Evolutionary conservation across 2,797 vertebrate genomes (phyloP).

Genomic region (Enteromius mattozi): DNA sequence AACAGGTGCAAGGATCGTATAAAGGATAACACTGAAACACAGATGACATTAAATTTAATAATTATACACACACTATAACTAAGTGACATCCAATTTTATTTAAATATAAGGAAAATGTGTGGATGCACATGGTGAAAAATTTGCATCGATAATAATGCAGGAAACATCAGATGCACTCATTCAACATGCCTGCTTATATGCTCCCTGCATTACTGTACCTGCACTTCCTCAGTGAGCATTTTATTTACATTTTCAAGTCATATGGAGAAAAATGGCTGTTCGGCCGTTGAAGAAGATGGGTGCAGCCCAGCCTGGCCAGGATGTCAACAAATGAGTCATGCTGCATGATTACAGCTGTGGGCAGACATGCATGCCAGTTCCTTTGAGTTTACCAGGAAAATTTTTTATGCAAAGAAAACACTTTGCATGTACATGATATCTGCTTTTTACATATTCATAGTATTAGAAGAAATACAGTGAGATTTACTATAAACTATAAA

Average conservation of each 20-base stretch:
- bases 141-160: neutral
- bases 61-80: neutral
- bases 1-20: neutral
- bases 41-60: too few relatives aligned
- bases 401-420: neutral
- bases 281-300: neutral
- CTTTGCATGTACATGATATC: neutral
- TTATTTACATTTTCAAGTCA: neutral
- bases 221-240: neutral
- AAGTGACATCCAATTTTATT: neutral
- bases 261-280: neutral
- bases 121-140: constrained; percentile 20
- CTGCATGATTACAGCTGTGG: neutral
- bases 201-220: neutral
- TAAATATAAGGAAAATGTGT: constrained; percentile 18
- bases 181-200: neutral
- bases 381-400: neutral
- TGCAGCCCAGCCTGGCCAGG: neutral
- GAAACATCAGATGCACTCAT: neutral
- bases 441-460: neutral
- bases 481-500: neutral
- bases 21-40: neutral
- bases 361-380: neutral
- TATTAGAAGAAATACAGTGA: neutral
- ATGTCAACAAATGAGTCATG: constrained; percentile 21